Base-by-base conservation (phyloP, 2,888 invertebrate genomes). In the Aleiodes testaceus region DNA sequence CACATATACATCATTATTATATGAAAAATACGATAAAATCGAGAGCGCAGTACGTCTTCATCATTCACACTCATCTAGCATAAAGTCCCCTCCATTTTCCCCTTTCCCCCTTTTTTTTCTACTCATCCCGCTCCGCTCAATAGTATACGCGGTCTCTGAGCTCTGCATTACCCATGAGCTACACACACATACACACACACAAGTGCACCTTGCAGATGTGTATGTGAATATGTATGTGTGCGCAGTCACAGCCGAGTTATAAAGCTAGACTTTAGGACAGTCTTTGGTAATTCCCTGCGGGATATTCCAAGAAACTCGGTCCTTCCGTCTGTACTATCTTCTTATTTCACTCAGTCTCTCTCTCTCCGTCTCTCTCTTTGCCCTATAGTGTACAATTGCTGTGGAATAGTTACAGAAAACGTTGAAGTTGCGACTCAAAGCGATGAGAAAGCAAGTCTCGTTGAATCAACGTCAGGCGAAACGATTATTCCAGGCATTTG, bases 121-220 rank as follows among this genome's bases (percentile, higher is more conserved):
- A 16, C 45, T 45, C 45, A 63, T 44, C 12, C 73, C 64, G 72
- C 72, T 71, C 44, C 74, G 73, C 76, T 74, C 77, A 64, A 73
- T 73, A 75, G 74, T 73, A 72, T 72, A 68, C 70, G 72, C 70
- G 65, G 72, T 69, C 63, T 66, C 66, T 22, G 59, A 71, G 73
- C 66, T 45, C 36, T 71, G 53, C 70, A 71, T 71, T 66, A 71
- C 61, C 50, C 70, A 71, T 71, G 70, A 71, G 70, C 61, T 63
- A 71, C 66, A 45, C 12, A 55, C 26, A 53, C 44, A 53, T 11
- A 22, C 52, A 71, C 66, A 45, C 12, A 55, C 26, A 53, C 44
- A 53, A 14, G 16, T 42, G 18, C 22, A 26, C 26, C 14, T 1
- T 16, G 36, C 18, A 44, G n/a, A 16, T 61, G 44, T 63, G 20